phyloP scores from a whole-genome alignment of 2,888 invertebrate species.

The Mamestra brassicae region DNA sequence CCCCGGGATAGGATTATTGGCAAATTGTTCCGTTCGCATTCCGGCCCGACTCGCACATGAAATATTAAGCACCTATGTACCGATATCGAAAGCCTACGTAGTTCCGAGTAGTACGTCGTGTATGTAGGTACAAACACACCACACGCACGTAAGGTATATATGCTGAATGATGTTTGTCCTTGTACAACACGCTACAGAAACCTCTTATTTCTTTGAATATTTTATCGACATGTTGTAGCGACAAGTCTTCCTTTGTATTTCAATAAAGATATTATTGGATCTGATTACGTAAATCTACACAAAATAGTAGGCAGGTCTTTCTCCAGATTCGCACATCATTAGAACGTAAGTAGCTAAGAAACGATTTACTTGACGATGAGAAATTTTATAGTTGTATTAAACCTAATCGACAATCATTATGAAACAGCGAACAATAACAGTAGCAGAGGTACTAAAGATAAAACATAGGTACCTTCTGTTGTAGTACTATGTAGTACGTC shows the following conservation, averaged over 20 bases:
- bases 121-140: constrained; percentile 41
- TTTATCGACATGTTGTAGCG: constrained; percentile 34
- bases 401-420: constrained; percentile 57
- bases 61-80: constrained; percentile 86
- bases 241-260: constrained; percentile 40
- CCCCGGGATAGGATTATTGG: constrained; percentile 88
- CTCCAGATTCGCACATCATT: constrained; percentile 13
- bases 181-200: constrained; percentile 45
- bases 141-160: constrained; percentile 44
- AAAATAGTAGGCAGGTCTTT: not conserved
- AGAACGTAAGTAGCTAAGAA: constrained; percentile 28
- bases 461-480: constrained; percentile 53
- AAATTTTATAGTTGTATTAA: constrained; percentile 57
- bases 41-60: constrained; percentile 84
- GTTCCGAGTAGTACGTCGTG: constrained; percentile 29
- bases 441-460: constrained; percentile 58
- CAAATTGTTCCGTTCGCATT: constrained; percentile 89
- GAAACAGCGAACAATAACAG: constrained; percentile 56
- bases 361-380: constrained; percentile 34
- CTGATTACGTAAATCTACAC: constrained; percentile 22
- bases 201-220: constrained; percentile 47
- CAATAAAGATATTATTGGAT: constrained; percentile 44
- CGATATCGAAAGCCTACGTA: constrained; percentile 64
- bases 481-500: constrained; percentile 34
- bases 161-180: constrained; percentile 57